Conservation (phyloP, 2,888 invertebrate genomes). For the Proisotoma minuta region DNA sequence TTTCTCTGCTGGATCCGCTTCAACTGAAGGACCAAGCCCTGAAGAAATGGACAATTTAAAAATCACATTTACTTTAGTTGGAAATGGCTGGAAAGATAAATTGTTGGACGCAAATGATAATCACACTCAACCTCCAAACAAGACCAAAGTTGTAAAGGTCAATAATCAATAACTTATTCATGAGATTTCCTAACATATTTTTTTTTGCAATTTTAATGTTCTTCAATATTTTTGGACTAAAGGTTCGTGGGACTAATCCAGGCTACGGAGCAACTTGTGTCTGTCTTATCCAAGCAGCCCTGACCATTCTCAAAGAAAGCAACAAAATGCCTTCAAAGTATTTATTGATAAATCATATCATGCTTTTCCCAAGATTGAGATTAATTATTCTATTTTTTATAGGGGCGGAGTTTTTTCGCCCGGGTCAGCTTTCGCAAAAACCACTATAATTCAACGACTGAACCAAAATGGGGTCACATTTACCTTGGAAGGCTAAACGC, state of each 20-base stretch:
- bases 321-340: constrained; percentile 70
- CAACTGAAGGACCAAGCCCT: constrained; percentile 57
- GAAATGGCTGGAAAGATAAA: constrained; percentile 69
- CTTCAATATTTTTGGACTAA: constrained; percentile 21
- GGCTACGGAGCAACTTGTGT: constrained; percentile 80
- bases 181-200: background rate
- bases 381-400: constrained; percentile 49
- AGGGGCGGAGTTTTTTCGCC: constrained; percentile 85
- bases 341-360: constrained; percentile 10
- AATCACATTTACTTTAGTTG: constrained; percentile 55
- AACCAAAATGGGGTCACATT: constrained; percentile 62
- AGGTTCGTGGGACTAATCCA: constrained; percentile 63
- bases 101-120: constrained; percentile 58
- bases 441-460: constrained; percentile 69
- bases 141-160: constrained; percentile 63
- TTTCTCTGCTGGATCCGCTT: constrained; percentile 67
- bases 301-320: constrained; percentile 68
- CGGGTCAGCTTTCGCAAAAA: constrained; percentile 77
- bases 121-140: constrained; percentile 60
- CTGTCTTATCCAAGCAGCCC: constrained; percentile 66
- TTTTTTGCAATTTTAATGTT: too few relatives aligned
- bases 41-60: constrained; percentile 59
- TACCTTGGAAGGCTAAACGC: constrained; percentile 7
- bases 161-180: background rate
- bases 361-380: background rate